Evolutionary conservation across 2,113 vertebrate species (phyloP), one percentile per base, ranked within the genome.

Genomic region (Brevimyrus niger): DNA sequence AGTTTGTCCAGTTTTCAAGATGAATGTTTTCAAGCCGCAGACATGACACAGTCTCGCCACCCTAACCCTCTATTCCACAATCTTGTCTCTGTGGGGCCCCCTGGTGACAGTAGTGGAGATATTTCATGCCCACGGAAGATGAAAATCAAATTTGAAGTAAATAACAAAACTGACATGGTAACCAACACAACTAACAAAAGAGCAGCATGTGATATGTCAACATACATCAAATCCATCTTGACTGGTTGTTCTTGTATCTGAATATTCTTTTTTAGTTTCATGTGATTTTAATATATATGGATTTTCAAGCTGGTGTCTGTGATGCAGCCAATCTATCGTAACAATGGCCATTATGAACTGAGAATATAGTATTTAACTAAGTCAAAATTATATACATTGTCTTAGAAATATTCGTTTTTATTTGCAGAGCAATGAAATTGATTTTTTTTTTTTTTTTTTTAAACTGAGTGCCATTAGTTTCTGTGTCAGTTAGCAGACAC

Each of bases 401-500:
- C 21, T 61, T n/a, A 84, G 17, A 83, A 46, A 47, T 84, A 10
- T 27, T 69, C 47, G 6, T n/a, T 47, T 84, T 44, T 84, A 47
- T 84, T 44, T 84, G 82, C 82, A 15, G 3, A 19, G 9, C 23
- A 47, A n/a, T 23, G 42, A 84, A 83, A n/a, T 44, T 0, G 80
- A n/a, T n/a, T n/a, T 5, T 21, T 23, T 23, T 15, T n/a, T 58
- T 58, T 42, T 21, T 83, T 46, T 46, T 80, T 80, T 38, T 31
- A 21, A 0, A 46, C 31, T 89, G 87, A 90, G 65, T 47, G 82
- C 53, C 85, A 89, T 91, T 90, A 88, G 88, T 91, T 92, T 91
- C 88, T 91, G 92, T 80, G 91, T 91, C 88, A 90, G 38, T 86
- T 92, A 90, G 92, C 88, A 89, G 48, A 87, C 91, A 92, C 90